These are phyloP conservation scores for Steinernema scapterisci DNA, from an alignment of 2,888 invertebrate genomes.

Conservation along the genomic window DNA sequence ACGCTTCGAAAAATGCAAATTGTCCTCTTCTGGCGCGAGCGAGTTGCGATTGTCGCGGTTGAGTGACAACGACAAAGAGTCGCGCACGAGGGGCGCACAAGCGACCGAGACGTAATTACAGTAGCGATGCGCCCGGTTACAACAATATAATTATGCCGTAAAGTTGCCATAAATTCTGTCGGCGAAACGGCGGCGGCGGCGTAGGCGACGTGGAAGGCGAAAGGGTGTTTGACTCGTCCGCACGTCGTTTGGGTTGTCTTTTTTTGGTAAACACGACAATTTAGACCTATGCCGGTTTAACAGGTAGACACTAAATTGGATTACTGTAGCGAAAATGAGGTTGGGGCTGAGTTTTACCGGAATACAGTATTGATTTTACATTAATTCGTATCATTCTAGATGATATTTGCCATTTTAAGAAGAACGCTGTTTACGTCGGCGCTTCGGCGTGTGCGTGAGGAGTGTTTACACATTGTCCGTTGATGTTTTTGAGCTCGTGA, in stretches of 20 bases:
- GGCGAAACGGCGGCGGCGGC: neutral
- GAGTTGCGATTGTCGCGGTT: conserved; percentile 16
- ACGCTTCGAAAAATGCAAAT: neutral
- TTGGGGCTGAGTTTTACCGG: no score
- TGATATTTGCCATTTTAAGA: conserved; percentile 26
- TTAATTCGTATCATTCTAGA: conserved; percentile 19
- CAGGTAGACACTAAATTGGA: no score
- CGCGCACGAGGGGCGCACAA: neutral
- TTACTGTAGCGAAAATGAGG: no score
- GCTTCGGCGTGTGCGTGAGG: neutral
- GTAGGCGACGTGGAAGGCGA: no score
- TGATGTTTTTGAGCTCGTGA: conserved; percentile 26
- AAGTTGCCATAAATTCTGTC: conserved; percentile 33
- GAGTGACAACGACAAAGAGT: conserved; percentile 23
- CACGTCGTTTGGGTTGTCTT: neutral
- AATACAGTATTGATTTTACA: conserved; percentile 22
- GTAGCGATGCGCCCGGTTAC: conserved; percentile 23
- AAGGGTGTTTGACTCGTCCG: neutral
- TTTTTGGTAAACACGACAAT: conserved; percentile 23
- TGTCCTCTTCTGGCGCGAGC: neutral
- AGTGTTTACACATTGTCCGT: conserved; percentile 30
- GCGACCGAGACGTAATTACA: conserved; percentile 21
- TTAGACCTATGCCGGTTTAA: neutral
- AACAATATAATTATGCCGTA: conserved; percentile 33
- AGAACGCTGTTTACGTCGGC: conserved; percentile 8